Evolutionary conservation across 2,797 vertebrate species (phyloP).

Genomic region (Notamacropus eugenii): DNA sequence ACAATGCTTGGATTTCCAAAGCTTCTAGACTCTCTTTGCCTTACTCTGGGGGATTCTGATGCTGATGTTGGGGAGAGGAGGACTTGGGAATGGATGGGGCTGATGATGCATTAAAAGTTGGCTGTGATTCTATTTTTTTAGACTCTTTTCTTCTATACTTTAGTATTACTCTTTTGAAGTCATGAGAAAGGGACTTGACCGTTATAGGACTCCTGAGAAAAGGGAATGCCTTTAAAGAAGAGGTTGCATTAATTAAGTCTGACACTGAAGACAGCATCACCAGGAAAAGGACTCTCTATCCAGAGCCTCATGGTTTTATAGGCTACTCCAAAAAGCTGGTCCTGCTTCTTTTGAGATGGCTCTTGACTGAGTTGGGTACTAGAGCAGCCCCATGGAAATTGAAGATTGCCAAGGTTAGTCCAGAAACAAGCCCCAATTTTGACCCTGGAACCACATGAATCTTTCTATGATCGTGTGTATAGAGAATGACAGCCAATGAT

Average conservation of each 20-base stretch:
- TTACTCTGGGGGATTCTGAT: not conserved
- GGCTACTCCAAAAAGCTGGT: not conserved
- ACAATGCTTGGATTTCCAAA: not conserved
- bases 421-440: not conserved
- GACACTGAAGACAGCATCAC: not conserved
- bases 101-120: not conserved
- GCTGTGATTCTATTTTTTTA: not conserved
- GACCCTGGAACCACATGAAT: not conserved
- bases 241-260: not conserved
- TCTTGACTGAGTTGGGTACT: not conserved
- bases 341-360: not conserved
- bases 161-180: not conserved
- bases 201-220: not conserved
- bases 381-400: not conserved
- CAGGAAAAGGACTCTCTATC: not conserved
- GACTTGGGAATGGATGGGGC: not conserved
- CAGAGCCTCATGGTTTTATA: not conserved
- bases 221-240: not conserved
- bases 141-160: not conserved
- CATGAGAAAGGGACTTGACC: not conserved
- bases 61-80: not conserved
- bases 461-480: not conserved
- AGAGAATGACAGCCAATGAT: not conserved
- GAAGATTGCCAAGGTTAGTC: not conserved
- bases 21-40: not conserved